Conservation (phyloP, 2,113 vertebrate species). For the Oxyura jamaicensis region DNA sequence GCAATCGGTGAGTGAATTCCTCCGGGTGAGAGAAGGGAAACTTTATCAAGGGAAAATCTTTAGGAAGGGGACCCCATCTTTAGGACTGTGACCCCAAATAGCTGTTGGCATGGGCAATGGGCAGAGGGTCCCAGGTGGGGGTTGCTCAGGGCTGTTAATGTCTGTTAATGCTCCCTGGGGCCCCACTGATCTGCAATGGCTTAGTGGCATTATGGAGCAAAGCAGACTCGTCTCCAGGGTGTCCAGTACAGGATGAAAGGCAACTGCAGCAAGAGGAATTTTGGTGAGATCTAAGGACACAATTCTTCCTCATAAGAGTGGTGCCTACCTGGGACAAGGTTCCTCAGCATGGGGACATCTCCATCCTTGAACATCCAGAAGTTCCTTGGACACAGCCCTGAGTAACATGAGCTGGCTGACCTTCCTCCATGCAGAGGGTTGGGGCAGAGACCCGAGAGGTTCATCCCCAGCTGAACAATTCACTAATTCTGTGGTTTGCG, state of each 20-base stretch:
- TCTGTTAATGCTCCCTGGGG: not conserved
- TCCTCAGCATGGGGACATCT: not conserved
- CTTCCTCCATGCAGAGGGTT: not conserved
- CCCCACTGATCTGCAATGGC: rapidly evolving
- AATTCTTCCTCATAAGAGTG: not conserved
- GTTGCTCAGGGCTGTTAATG: not conserved
- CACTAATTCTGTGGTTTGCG: rapidly evolving
- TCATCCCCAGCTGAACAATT: no score
- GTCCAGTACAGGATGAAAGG: not conserved
- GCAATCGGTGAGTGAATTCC: not conserved
- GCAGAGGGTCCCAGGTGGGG: not conserved
- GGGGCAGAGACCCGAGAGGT: not conserved
- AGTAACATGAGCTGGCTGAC: not conserved
- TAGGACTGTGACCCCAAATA: not conserved
- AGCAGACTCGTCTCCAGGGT: rapidly evolving
- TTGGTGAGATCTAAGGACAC: not conserved
- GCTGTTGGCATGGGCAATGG: not conserved
- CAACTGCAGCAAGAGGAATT: not conserved
- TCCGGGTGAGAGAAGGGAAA: no score
- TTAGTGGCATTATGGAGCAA: not conserved
- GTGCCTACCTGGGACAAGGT: not conserved
- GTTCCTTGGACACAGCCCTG: not conserved
- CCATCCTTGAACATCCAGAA: not conserved
- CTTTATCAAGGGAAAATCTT: not conserved
- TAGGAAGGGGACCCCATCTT: not conserved